phyloP scores from a whole-genome alignment of 2,888 invertebrate species.

The Pachliopta kotzebuea region DNA sequence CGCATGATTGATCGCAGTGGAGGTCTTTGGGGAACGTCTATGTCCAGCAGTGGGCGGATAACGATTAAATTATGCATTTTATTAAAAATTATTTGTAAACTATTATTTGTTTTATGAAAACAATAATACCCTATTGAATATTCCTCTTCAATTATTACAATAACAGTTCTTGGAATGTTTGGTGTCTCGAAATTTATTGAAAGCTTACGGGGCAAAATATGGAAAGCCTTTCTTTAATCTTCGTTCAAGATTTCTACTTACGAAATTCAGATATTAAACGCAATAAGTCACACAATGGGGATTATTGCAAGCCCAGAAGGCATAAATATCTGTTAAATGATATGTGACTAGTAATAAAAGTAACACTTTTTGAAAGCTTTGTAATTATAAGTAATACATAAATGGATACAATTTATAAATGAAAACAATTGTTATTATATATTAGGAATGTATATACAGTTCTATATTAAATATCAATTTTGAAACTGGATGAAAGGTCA shows the following conservation, averaged over 20 bases:
- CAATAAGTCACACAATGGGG: conserved; percentile 12
- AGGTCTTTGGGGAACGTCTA: too few relatives aligned
- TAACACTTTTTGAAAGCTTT: not conserved
- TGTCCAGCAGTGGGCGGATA: too few relatives aligned
- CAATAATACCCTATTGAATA: too few relatives aligned
- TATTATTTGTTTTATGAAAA: too few relatives aligned
- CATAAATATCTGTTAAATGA: conserved; percentile 5
- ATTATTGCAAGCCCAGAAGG: conserved; percentile 1
- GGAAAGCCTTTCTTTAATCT: conserved; percentile 4
- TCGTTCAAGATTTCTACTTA: not conserved
- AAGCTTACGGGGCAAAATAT: not conserved
- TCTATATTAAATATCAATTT: not conserved
- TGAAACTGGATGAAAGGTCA: not conserved
- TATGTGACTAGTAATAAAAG: conserved; percentile 21
- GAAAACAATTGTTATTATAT: too few relatives aligned
- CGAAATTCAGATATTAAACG: conserved; percentile 11
- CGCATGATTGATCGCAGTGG: too few relatives aligned
- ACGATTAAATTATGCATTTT: too few relatives aligned
- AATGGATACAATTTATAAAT: too few relatives aligned
- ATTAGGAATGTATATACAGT: too few relatives aligned
- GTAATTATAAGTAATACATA: not conserved
- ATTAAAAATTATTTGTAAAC: too few relatives aligned
- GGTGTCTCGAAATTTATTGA: not conserved
- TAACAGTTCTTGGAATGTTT: too few relatives aligned
- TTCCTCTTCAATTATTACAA: too few relatives aligned